phyloP scores from a whole-genome alignment of 2,888 invertebrate genomes.

The Philaethria dido region DNA sequence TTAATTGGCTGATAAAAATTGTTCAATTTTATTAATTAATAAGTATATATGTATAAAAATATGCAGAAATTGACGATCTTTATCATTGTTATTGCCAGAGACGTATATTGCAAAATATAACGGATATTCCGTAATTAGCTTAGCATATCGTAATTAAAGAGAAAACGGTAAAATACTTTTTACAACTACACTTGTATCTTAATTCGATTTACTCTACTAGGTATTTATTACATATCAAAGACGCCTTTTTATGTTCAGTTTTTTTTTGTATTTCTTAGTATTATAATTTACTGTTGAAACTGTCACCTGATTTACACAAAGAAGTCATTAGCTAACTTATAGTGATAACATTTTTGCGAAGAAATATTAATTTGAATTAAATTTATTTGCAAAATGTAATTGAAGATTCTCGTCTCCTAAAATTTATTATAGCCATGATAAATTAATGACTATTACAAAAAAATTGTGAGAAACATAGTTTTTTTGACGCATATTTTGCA shows the following conservation, averaged over 20 bases:
- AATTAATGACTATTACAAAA: no score
- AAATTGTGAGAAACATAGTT: no score
- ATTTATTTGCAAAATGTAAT: neutral
- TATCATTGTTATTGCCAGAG: slow-evolving; percentile 25
- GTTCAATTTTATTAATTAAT: neutral
- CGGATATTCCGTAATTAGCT: slow-evolving; percentile 23
- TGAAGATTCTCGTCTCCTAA: no score
- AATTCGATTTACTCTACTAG: slow-evolving; percentile 6
- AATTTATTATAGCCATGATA: no score
- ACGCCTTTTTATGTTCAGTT: neutral
- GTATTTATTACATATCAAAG: slow-evolving; percentile 11
- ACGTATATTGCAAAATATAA: slow-evolving; percentile 19
- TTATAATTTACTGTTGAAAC: slow-evolving; percentile 1
- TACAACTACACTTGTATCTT: neutral
- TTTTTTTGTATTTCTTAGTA: slow-evolving; percentile 6
- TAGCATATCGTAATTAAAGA: slow-evolving; percentile 26
- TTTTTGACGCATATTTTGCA: no score
- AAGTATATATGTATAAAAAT: slow-evolving; percentile 3
- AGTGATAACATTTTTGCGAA: neutral
- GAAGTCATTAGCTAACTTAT: slow-evolving; percentile 3
- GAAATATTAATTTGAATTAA: neutral
- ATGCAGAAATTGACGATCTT: slow-evolving; percentile 26
- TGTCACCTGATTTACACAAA: slow-evolving; percentile 14
- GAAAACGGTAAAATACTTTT: slow-evolving; percentile 26
- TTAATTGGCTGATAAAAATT: slow-evolving; percentile 38